Conservation (phyloP, 2,888 invertebrate genomes). For the Leuctra nigra region DNA sequence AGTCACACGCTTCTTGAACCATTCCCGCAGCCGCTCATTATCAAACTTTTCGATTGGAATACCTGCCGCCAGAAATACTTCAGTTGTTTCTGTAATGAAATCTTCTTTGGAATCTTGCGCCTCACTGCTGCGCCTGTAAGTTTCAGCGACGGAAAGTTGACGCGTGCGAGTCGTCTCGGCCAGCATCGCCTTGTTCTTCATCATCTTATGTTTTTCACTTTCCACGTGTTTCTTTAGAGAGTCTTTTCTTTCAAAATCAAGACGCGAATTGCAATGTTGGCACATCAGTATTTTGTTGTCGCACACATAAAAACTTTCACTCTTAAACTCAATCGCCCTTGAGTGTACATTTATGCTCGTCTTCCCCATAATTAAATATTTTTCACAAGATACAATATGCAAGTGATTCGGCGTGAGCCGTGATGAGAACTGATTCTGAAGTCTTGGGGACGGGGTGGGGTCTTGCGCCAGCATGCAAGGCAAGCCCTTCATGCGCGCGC, state of each 20-base stretch:
- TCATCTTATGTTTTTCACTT: neutral
- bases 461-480: too few species aligned
- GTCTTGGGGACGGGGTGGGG: too few species aligned
- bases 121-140: constrained; percentile 3
- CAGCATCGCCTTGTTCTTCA: neutral
- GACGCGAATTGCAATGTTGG: neutral
- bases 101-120: constrained; percentile 17
- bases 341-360: neutral
- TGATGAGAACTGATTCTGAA: too few species aligned
- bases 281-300: constrained; percentile 16
- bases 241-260: constrained; percentile 15
- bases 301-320: neutral
- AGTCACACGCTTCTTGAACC: neutral
- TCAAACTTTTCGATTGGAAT: constrained; percentile 6
- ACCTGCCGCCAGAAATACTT: constrained; percentile 10
- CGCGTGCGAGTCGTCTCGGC: neutral
- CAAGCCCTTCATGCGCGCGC: too few species aligned
- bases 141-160: constrained; percentile 12
- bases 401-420: too few species aligned
- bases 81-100: constrained; percentile 10
- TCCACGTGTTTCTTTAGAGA: neutral
- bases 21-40: neutral
- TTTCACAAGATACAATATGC: too few species aligned
- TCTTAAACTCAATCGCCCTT: constrained; percentile 1
- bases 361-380: neutral